Base-by-base conservation (phyloP, 2,797 vertebrate species). In the Poecile montanus region DNA sequence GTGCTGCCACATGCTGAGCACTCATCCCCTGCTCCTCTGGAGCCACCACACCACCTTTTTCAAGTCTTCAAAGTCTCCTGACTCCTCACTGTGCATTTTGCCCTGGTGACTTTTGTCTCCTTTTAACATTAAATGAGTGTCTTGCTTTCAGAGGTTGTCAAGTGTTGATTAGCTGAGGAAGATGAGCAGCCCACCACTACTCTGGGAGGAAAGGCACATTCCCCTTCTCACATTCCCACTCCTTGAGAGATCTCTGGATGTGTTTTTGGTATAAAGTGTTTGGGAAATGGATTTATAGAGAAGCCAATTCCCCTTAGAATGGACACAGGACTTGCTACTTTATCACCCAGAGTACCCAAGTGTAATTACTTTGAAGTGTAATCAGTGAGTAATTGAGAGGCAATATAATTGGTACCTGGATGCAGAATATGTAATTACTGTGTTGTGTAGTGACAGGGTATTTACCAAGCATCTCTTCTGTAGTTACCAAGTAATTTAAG, bases 341-440 rank as follows among this genome's bases (percentile, higher is more conserved):
- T 72, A 86, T 91, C 83, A 86, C 58, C 29, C 36, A 34, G n/a
- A 85, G 23, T 72, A 53, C 45, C 25, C 62, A 84, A 56, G 44
- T 93, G 85, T 87, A 94, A 93, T 85, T 79, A 48, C 80, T 91
- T 90, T 47, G 36, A 63, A 93, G 65, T 79, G 78, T 87, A 96
- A 95, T 94, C 80, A 74, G 83, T 77, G 91, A 87, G 61, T 80
- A 94, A 92, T 93, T 27, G 3, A 87, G 84, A 94, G 61, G 75
- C 68, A 90, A 85, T 80, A 51, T 91, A 96, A 97, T 94, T 94
- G 92, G 83, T 95, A 96, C 91, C 94, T 94, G 93, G 75, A 68
- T 78, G 61, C 54, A 87, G 88, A 91, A 91, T 87, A 56, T 60
- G 68, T 75, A 93, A 94, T 96, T 94, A 94, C 71, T 77, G 61